Base-by-base conservation (phyloP, 2,113 vertebrate species). In the Alethe diademata region DNA sequence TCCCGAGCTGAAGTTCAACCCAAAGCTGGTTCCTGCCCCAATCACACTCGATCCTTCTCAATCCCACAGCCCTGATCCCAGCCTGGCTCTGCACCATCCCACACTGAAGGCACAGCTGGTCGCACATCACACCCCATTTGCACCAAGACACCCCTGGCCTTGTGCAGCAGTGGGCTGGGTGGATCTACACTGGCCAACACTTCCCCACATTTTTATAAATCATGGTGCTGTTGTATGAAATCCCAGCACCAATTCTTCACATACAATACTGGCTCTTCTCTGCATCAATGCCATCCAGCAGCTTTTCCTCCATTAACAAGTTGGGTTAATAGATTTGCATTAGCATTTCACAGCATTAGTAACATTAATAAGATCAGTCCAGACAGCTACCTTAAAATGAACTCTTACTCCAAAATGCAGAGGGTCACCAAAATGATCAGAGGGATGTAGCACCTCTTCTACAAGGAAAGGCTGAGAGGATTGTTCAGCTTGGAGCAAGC, bases 91-190 rank as follows among this genome's bases (percentile, higher is more conserved):
- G 40, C 35, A 25, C 0, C 1, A 31, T 26, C 26, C 57, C 64
- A 36, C 3, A 3, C 31, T 14, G 31, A 26, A 28, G 0, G 3
- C 56, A 15, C 5, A 2, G 7, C 5, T 4, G 24, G 15, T 17
- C 45, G 17, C 61, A 14, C 3, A 0, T 40, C 57, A 61, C 10
- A 45, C 16, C 29, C 28, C 11, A 2, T 11, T 20, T 23, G 29
- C 14, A 6, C 58, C n/a, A 31, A 24, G 43, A 48, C 19, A 6
- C 16, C 18, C 8, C 2, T 7, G 14, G 36, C 47, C 57, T 14
- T 15, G 8, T 61, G 36, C 36, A 36, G 26, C 51, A 61, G n/a
- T 7, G 50, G 42, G 20, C 43, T 42, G 51, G 9, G 36, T 36
- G 20, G n/a, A 22, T 17, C 45, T 11, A 2, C 0, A 1, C 31